Percentiles rank a stretch among this genome's conserved stretches.
phyloP scores from a whole-genome alignment of 2,888 invertebrate species.

The Carabus problematicus region DNA sequence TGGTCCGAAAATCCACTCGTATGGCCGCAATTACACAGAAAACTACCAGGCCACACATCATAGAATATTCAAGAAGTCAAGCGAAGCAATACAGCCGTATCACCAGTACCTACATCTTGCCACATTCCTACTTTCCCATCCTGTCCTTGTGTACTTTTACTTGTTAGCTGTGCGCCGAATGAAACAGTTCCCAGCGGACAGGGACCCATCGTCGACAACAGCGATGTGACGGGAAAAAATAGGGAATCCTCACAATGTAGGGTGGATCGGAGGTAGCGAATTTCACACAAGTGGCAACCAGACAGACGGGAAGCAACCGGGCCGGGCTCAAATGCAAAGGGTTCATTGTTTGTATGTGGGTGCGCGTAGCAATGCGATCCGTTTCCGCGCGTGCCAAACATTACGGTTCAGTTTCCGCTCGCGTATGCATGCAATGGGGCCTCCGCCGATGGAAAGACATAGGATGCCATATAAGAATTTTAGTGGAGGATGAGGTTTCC shows the following conservation, averaged over 20 bases:
- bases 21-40: slow-evolving; percentile 14
- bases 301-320: too few species aligned
- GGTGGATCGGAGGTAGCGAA: slow-evolving; percentile 2
- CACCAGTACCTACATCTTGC: neutral
- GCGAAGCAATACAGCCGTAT: slow-evolving; percentile 18
- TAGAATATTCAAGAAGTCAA: slow-evolving; percentile 24
- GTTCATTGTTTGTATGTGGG: slow-evolving; percentile 1
- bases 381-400: slow-evolving; percentile 17
- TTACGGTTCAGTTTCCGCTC: slow-evolving; percentile 15
- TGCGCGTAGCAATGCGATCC: neutral
- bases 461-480: slow-evolving; percentile 31
- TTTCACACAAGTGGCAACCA: slow-evolving; percentile 6
- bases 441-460: neutral
- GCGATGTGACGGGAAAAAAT: too few species aligned
- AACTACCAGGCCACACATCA: slow-evolving; percentile 12
- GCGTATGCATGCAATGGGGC: slow-evolving; percentile 12
- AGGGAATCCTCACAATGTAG: slow-evolving; percentile 12
- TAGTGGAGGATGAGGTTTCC: slow-evolving; percentile 13
- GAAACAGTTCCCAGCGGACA: slow-evolving; percentile 12
- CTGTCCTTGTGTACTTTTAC: slow-evolving; percentile 6
- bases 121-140: neutral
- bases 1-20: slow-evolving; percentile 4
- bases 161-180: too few species aligned
- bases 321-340: neutral
- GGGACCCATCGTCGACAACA: slow-evolving; percentile 2